Conservation (phyloP, 92 coral and sea anemone species). For the Heliopora coerulea region DNA sequence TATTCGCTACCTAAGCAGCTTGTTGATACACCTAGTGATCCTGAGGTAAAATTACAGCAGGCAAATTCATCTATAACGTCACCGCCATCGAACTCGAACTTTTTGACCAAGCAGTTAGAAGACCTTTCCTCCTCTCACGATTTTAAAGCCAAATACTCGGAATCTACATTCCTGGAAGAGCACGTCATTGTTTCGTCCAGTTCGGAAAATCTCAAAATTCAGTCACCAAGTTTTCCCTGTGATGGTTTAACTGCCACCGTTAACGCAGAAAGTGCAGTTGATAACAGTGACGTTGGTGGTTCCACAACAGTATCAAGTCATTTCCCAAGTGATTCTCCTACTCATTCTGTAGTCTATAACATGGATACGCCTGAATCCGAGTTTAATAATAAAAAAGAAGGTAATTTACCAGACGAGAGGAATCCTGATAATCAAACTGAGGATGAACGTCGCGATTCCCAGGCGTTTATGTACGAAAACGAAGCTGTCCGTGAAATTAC, state of each 20-base stretch:
- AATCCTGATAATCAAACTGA: background rate
- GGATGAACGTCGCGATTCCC: background rate
- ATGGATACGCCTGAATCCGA: conserved; percentile 39
- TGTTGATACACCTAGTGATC: background rate
- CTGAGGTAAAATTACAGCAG: background rate
- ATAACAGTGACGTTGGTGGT: background rate
- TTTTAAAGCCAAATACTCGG: conserved; percentile 20
- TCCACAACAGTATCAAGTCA: background rate
- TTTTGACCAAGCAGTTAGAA: conserved; percentile 14
- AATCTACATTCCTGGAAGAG: conserved; percentile 17
- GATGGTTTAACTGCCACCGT: background rate
- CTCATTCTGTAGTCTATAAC: background rate
- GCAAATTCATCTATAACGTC: background rate
- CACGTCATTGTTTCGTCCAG: background rate
- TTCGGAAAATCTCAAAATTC: conserved; percentile 15
- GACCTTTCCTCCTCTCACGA: conserved; percentile 19
- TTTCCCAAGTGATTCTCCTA: conserved; percentile 16
- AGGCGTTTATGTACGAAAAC: background rate
- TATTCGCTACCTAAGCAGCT: background rate
- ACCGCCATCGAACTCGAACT: conserved; percentile 19
- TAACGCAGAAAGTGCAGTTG: background rate
- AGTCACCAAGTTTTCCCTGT: conserved; percentile 22
- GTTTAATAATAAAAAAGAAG: conserved; percentile 8
- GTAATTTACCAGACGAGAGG: background rate
- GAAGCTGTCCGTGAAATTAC: background rate